Evolutionary conservation across 2,888 invertebrate genomes (phyloP).

Genomic region (Athetis lepigone): DNA sequence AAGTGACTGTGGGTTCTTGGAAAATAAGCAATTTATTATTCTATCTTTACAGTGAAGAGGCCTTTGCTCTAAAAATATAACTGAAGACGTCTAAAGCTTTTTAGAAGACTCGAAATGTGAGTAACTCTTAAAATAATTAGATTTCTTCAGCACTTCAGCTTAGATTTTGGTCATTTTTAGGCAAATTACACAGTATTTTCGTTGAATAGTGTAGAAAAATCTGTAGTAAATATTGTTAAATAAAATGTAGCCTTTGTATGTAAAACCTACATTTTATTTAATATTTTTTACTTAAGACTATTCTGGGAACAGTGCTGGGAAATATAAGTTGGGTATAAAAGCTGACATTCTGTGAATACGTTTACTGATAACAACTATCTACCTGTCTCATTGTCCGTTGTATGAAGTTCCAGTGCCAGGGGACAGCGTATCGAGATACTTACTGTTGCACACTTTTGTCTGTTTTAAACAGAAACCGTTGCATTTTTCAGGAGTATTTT

Average conservation of each 20-base stretch:
- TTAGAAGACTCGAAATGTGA: constrained; percentile 21
- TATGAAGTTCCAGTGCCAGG: constrained; percentile 26
- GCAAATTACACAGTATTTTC: neutral
- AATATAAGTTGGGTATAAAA: constrained; percentile 16
- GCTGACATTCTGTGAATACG: constrained; percentile 13
- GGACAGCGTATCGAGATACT: constrained; percentile 33
- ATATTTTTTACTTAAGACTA: no score
- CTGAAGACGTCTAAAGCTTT: constrained; percentile 8
- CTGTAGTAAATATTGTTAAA: no score
- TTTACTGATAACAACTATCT: constrained; percentile 37
- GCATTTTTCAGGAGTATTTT: constrained; percentile 2
- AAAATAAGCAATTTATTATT: constrained; percentile 1
- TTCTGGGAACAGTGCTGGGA: neutral
- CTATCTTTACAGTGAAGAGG: neutral
- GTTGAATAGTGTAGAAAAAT: neutral
- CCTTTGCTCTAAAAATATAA: constrained; percentile 7
- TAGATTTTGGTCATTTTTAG: constrained; percentile 4
- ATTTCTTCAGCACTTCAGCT: constrained; percentile 13
- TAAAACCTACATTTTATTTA: no score
- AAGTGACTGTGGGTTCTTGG: neutral
- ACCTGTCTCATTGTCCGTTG: constrained; percentile 40
- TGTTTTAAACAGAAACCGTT: neutral
- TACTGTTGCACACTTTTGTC: constrained; percentile 7
- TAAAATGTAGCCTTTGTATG: no score
- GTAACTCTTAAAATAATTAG: constrained; percentile 20